Conservation (phyloP, 1,140 invertebrate species). For the Copidosoma floridanum region DNA sequence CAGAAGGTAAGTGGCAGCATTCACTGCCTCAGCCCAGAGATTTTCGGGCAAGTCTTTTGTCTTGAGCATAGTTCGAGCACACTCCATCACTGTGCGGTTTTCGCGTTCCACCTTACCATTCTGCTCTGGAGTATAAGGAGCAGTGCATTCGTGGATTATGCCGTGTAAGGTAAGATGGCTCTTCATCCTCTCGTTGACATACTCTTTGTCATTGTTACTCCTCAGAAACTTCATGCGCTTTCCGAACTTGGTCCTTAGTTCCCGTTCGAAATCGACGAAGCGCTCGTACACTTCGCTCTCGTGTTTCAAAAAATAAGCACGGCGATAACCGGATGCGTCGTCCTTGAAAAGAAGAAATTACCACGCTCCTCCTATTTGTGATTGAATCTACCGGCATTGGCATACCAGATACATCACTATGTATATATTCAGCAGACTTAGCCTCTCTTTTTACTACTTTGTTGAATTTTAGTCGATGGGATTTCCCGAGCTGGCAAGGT, state of each 20-base stretch:
- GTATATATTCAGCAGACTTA: conserved; percentile 22
- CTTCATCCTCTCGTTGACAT: conserved; percentile 9
- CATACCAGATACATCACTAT: conserved; percentile 35
- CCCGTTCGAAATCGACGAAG: conserved; percentile 41
- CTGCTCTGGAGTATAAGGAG: conserved; percentile 44
- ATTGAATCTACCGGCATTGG: too few relatives aligned
- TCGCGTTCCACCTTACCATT: conserved; percentile 37
- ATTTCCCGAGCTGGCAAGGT: conserved; percentile 16
- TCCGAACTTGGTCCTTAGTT: conserved; percentile 35
- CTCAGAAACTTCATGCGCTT: conserved; percentile 29
- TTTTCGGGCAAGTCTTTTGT: conserved; percentile 37
- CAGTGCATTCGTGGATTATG: conserved; percentile 32
- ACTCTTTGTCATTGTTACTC: conserved; percentile 27
- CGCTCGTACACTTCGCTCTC: conserved; percentile 36
- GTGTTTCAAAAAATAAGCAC: conserved; percentile 32
- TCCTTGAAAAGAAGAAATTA: too few relatives aligned
- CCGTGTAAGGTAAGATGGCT: conserved; percentile 20
- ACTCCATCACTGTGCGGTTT: conserved; percentile 49
- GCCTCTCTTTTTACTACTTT: neutral
- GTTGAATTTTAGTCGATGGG: conserved; percentile 6
- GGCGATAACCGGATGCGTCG: too few relatives aligned
- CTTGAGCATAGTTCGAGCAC: conserved; percentile 44
- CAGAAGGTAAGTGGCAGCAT: conserved; percentile 34
- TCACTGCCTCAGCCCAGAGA: conserved; percentile 54
- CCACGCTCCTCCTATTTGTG: too few relatives aligned